phyloP scores from a whole-genome alignment of 2,888 invertebrate species.

The Colletes collaris region DNA sequence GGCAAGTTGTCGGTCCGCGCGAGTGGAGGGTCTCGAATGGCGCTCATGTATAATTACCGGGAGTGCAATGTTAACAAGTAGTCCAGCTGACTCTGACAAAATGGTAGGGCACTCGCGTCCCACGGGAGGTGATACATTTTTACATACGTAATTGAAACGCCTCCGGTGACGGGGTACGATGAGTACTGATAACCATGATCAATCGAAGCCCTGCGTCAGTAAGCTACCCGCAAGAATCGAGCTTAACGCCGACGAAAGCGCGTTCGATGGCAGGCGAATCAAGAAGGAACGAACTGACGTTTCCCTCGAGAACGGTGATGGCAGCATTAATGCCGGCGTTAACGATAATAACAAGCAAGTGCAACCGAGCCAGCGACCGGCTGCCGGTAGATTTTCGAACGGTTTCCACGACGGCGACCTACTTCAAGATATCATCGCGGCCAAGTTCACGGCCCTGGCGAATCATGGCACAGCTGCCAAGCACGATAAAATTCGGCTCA shows the following conservation, averaged over 20 bases:
- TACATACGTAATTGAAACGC: conserved; percentile 59
- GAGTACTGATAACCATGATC: conserved; percentile 77
- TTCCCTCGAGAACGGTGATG: conserved; percentile 61
- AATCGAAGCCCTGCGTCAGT: conserved; percentile 72
- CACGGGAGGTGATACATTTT: conserved; percentile 66
- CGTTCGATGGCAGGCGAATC: conserved; percentile 76
- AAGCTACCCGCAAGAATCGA: conserved; percentile 63
- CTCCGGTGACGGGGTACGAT: conserved; percentile 70
- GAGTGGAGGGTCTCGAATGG: conserved; percentile 65
- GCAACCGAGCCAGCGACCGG: conserved; percentile 53
- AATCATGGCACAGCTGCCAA: conserved; percentile 74
- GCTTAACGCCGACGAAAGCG: conserved; percentile 63
- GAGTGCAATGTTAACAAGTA: conserved; percentile 73
- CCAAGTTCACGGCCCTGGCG: conserved; percentile 74
- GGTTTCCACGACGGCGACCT: conserved; percentile 78
- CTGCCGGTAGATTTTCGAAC: conserved; percentile 71
- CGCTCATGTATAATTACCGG: conserved; percentile 59
- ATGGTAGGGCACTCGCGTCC: conserved; percentile 71
- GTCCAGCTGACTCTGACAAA: conserved; percentile 76
- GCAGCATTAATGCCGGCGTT: conserved; percentile 57
- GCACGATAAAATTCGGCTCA: conserved; percentile 85
- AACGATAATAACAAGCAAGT: conserved; percentile 47
- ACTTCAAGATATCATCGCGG: conserved; percentile 78
- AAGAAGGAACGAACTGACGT: conserved; percentile 74
- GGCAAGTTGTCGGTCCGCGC: conserved; percentile 68